A percentile compares a stretch with the other conserved stretches of the same genome.
These are phyloP conservation scores for Vidua macroura DNA, from an alignment of 2,113 vertebrate genomes.

Conservation along the genomic window DNA sequence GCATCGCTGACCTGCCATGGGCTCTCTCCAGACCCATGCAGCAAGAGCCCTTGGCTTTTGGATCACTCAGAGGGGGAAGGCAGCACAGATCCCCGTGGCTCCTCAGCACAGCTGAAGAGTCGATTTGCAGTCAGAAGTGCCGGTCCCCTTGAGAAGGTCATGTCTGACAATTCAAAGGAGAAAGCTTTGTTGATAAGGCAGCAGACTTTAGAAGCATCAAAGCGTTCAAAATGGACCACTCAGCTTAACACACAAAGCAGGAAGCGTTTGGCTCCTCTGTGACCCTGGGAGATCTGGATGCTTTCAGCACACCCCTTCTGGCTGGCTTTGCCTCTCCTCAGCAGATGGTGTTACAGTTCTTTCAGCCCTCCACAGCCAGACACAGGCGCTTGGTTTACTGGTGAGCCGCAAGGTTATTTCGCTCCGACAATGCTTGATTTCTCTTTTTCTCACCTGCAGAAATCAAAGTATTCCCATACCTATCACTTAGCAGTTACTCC, in stretches of 20 bases:
- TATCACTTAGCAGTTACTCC: conserved; percentile 1
- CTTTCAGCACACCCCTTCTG: neutral
- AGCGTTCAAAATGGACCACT: neutral
- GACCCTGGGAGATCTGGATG: neutral
- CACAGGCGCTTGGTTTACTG: neutral
- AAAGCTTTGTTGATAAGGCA: neutral
- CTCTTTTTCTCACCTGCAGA: neutral
- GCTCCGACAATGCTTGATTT: neutral
- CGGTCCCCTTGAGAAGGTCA: neutral
- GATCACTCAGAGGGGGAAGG: neutral
- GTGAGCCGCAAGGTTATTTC: neutral
- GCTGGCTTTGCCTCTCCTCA: neutral
- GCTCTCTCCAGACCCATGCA: neutral
- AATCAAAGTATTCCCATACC: conserved; percentile 13
- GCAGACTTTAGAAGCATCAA: neutral
- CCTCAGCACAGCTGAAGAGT: neutral
- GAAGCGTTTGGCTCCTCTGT: neutral
- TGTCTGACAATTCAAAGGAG: neutral
- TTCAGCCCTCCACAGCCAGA: neutral
- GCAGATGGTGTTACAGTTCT: neutral
- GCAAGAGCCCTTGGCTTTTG: neutral
- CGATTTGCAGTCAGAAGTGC: neutral
- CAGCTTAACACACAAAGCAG: neutral
- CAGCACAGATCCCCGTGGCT: neutral
- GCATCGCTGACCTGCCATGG: rapidly evolving